Conservation (phyloP, 2,888 invertebrate species). For the Standfussiana lucernea region DNA sequence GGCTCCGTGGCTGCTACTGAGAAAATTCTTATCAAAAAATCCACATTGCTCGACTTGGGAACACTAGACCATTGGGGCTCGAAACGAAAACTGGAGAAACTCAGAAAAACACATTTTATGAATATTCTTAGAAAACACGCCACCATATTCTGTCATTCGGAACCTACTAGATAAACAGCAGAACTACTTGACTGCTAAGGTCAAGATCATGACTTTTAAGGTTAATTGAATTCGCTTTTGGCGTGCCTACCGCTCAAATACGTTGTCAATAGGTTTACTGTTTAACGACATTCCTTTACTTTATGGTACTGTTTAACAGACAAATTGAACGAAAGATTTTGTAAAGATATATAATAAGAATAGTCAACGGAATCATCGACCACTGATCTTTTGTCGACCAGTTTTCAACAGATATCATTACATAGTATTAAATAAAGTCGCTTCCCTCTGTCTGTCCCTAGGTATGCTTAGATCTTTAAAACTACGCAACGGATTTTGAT, state of each 20-base stretch:
- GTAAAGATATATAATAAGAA: not conserved
- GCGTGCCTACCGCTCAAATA: conserved; percentile 26
- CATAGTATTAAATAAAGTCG: no score
- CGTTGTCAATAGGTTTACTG: conserved; percentile 19
- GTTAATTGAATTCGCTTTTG: conserved; percentile 57
- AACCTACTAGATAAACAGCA: conserved; percentile 43
- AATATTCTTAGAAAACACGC: not conserved
- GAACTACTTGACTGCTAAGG: conserved; percentile 20
- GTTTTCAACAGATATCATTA: conserved; percentile 4
- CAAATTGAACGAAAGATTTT: conserved; percentile 8
- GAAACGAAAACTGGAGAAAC: not conserved
- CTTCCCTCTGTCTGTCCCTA: no score
- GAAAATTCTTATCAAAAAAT: not conserved
- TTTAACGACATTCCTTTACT: conserved; percentile 30
- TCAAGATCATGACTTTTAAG: conserved; percentile 60
- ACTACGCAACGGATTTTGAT: no score
- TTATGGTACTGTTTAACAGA: not conserved
- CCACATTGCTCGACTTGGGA: not conserved
- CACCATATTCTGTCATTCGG: conserved; percentile 38
- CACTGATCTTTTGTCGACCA: conserved; percentile 16
- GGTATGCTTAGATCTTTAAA: no score
- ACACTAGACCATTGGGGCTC: not conserved
- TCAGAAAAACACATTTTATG: not conserved
- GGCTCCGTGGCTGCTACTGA: not conserved
- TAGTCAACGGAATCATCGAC: conserved; percentile 19